These are phyloP conservation scores for Dasypogon diadema DNA, from an alignment of 2,888 invertebrate genomes.

Conservation along the genomic window DNA sequence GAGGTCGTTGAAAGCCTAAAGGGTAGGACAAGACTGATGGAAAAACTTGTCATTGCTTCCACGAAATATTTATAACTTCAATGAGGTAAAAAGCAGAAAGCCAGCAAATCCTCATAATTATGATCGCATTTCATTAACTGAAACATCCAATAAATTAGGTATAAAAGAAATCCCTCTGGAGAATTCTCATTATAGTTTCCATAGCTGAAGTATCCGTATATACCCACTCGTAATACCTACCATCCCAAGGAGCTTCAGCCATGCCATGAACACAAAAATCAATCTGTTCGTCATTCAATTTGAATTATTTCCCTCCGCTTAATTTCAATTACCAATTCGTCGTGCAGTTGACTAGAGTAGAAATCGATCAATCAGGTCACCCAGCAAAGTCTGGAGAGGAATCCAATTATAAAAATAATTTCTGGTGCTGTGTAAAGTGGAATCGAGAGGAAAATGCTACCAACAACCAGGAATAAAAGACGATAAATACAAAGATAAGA, in stretches of 20 bases:
- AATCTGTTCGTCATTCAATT: constrained; percentile 22
- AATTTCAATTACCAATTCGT: constrained; percentile 28
- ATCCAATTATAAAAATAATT: constrained; percentile 31
- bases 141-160: no score
- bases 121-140: no score
- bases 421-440: neutral
- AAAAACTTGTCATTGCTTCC: no score
- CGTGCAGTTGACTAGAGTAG: constrained; percentile 18
- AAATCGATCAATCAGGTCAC: constrained; percentile 27
- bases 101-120: no score
- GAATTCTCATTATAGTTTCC: neutral
- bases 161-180: neutral
- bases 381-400: no score
- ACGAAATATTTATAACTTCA: no score
- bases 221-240: neutral
- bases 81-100: no score
- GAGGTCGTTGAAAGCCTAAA: no score
- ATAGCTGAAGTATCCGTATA: neutral
- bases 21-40: no score
- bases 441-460: neutral
- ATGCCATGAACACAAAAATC: constrained; percentile 18
- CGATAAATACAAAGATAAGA: neutral
- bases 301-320: constrained; percentile 38
- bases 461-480: neutral
- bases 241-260: neutral